phyloP scores from a whole-genome alignment of 2,888 invertebrate species.

The Auanema sp. region DNA sequence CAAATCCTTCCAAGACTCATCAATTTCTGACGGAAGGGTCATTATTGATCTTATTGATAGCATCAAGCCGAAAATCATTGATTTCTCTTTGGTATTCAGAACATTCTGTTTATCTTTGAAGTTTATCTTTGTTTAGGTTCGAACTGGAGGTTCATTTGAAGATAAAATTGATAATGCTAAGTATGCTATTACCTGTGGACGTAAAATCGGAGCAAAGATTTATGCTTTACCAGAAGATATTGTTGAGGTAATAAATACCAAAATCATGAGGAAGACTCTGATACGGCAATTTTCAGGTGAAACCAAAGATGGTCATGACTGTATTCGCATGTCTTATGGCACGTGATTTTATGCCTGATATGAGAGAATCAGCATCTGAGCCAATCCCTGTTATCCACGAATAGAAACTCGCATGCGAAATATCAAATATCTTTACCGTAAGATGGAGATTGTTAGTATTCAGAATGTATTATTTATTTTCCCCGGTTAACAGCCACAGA shows the following conservation, averaged over 20 bases:
- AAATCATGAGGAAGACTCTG: too few relatives aligned
- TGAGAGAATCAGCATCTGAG: conserved; percentile 69
- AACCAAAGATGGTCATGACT: conserved; percentile 99
- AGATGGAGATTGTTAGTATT: too few relatives aligned
- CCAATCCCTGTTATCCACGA: conserved; percentile 1
- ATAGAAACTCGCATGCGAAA: too few relatives aligned
- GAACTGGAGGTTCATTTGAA: conserved; percentile 31
- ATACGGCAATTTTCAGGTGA: conserved; percentile 71
- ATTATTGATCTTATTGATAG: conserved; percentile 93
- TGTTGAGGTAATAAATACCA: conserved; percentile 73
- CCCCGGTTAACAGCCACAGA: too few relatives aligned
- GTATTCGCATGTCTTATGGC: conserved; percentile 99
- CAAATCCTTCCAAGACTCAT: conserved; percentile 76
- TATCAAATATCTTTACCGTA: too few relatives aligned
- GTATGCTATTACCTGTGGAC: conserved; percentile 95
- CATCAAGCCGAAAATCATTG: conserved; percentile 91
- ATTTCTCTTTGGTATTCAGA: conserved; percentile 72
- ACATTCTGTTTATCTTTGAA: background rate
- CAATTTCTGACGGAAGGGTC: conserved; percentile 85
- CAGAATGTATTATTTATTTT: too few relatives aligned
- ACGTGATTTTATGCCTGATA: conserved; percentile 87
- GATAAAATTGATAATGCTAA: conserved; percentile 84
- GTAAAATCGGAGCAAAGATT: conserved; percentile 93
- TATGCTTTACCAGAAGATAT: conserved; percentile 98
- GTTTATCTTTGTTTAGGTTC: conserved; percentile 26